Evolutionary conservation across 1,140 invertebrate genomes (phyloP).

Genomic region (Pseudomyrmex sp.): DNA sequence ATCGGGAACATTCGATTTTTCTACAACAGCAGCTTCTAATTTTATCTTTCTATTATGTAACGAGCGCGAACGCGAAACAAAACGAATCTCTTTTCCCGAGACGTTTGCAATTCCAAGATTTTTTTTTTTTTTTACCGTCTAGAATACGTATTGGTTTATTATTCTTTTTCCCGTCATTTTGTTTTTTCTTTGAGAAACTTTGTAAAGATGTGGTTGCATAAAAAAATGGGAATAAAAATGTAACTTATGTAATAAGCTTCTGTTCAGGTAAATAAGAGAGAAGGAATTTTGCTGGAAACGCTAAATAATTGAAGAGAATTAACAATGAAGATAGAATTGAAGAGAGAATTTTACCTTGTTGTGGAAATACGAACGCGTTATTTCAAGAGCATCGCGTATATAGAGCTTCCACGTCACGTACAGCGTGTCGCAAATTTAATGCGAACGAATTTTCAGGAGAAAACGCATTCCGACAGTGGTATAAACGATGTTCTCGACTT

Average conservation of each 20-base stretch:
- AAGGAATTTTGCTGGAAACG: too few species aligned
- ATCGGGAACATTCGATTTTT: not conserved
- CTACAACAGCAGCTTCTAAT: not conserved
- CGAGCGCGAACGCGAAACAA: not conserved
- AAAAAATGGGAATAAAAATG: too few species aligned
- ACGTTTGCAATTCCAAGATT: not conserved
- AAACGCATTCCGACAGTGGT: conserved; percentile 22
- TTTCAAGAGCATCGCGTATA: not conserved
- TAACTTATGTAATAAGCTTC: too few species aligned
- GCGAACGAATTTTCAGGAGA: conserved; percentile 30
- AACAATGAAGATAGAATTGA: too few species aligned
- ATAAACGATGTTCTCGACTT: conserved; percentile 49
- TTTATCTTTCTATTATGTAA: not conserved
- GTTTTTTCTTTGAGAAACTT: not conserved
- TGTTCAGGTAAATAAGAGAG: too few species aligned
- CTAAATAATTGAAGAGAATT: too few species aligned
- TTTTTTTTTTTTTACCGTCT: not conserved
- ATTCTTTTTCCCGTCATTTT: not conserved
- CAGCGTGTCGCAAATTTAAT: conserved; percentile 43
- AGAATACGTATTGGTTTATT: not conserved
- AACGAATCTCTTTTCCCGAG: not conserved
- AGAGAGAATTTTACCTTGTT: too few species aligned
- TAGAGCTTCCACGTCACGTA: conserved; percentile 13
- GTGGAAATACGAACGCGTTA: not conserved
- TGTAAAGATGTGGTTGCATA: not conserved